These are phyloP conservation scores for Aphelocoma californica DNA, from an alignment of 2,797 vertebrate species.

Conservation along the genomic window DNA sequence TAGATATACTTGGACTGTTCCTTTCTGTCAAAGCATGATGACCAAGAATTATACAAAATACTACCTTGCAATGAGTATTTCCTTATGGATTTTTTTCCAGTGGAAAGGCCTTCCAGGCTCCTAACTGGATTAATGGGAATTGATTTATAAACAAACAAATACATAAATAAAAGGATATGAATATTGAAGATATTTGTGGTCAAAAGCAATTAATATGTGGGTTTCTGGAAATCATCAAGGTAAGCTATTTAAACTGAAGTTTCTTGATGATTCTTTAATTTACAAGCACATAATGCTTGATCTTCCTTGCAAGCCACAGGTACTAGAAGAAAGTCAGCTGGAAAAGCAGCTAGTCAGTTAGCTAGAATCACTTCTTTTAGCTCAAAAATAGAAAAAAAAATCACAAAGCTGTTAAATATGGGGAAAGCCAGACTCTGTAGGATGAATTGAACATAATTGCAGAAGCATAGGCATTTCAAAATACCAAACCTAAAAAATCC, in stretches of 20 bases:
- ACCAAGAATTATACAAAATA: not conserved
- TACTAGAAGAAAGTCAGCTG: not conserved
- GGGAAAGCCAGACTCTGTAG: not conserved
- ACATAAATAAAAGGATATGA: not conserved
- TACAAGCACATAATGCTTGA: not conserved
- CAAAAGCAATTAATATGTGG: not conserved
- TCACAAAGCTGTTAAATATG: not conserved
- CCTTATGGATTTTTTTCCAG: not conserved
- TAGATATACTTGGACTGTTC: not conserved
- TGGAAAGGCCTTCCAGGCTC: not conserved
- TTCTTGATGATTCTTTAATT: not conserved
- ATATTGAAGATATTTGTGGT: not conserved
- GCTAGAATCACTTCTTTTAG: not conserved
- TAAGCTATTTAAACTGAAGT: not conserved
- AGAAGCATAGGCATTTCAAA: not conserved
- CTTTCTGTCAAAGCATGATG: not conserved
- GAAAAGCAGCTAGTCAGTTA: not conserved
- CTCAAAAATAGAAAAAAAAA: not conserved
- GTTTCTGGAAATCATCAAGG: not conserved
- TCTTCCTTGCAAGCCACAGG: not conserved
- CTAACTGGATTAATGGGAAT: not conserved
- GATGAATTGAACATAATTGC: not conserved
- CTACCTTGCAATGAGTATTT: not conserved
- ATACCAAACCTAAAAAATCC: not conserved
- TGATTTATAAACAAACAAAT: not conserved